Conservation (phyloP, 64 coral and sea anemone species). For the Acropora yongei region DNA sequence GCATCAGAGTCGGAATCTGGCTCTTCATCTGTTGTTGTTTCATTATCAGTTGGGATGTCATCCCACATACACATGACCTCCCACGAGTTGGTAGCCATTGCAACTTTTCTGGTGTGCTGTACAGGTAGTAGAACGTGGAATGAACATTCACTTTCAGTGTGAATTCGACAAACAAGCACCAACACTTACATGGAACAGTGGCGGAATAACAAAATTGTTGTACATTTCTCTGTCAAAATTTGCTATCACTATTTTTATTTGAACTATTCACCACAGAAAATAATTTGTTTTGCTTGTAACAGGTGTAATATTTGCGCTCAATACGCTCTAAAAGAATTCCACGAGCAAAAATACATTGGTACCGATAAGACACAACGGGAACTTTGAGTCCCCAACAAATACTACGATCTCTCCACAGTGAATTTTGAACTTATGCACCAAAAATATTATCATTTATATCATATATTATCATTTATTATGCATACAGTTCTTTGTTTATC, state of each 20-base stretch:
- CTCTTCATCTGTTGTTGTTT: slow-evolving; percentile 31
- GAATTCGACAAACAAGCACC: neutral
- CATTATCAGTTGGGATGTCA: slow-evolving; percentile 22
- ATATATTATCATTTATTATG: no score
- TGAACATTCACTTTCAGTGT: neutral
- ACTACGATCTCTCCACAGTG: no score
- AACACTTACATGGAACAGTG: neutral
- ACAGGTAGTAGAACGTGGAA: neutral
- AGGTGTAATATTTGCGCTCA: neutral
- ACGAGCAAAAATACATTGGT: neutral
- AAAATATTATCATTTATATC: no score
- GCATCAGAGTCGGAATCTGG: neutral
- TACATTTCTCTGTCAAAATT: slow-evolving; percentile 6
- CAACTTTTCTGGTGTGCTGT: neutral
- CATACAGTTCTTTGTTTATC: no score
- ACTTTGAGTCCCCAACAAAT: neutral
- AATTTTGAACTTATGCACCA: no score
- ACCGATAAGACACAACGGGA: neutral
- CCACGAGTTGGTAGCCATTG: neutral
- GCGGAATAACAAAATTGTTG: neutral
- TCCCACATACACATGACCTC: neutral
- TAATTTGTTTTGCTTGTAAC: neutral
- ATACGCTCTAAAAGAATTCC: neutral
- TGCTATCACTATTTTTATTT: neutral
- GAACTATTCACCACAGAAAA: neutral